These are phyloP conservation scores for Agonopterix subpropinquella DNA, from an alignment of 2,888 invertebrate species.

Conservation along the genomic window DNA sequence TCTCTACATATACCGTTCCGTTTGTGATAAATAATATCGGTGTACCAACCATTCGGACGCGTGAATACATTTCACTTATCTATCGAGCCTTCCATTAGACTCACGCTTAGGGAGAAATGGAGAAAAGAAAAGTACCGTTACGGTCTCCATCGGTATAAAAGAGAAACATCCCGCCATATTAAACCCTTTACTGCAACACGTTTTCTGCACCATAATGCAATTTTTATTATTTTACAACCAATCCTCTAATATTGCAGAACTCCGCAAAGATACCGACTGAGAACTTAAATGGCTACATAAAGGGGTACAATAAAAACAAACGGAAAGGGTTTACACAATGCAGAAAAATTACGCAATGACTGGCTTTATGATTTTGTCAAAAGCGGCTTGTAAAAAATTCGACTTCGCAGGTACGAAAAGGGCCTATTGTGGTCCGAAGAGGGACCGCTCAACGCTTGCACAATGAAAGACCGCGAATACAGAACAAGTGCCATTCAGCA, in stretches of 20 bases:
- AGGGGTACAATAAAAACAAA: conserved; percentile 68
- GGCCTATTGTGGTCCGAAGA: conserved; percentile 31
- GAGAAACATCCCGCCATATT: conserved; percentile 50
- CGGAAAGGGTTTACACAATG: conserved; percentile 73
- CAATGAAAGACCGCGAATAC: conserved; percentile 39
- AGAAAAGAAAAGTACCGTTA: conserved; percentile 57
- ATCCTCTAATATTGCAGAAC: conserved; percentile 57
- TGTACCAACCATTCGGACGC: conserved; percentile 6
- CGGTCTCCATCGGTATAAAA: conserved; percentile 43
- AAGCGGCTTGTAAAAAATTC: conserved; percentile 39
- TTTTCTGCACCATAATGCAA: conserved; percentile 67
- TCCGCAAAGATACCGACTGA: conserved; percentile 63
- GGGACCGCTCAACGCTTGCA: conserved; percentile 23
- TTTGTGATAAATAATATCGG: conserved; percentile 34
- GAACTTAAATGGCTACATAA: conserved; percentile 40
- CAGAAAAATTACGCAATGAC: conserved; percentile 71
- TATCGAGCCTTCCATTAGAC: conserved; percentile 41
- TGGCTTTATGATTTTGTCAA: conserved; percentile 50
- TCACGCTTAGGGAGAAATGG: conserved; percentile 38
- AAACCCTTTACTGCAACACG: conserved; percentile 61
- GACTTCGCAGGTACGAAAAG: conserved; percentile 65
- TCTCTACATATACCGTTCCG: conserved; percentile 9
- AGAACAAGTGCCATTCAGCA: conserved; percentile 44
- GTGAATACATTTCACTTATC: conserved; percentile 51
- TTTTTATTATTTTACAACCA: conserved; percentile 67